These are phyloP conservation scores for Meiosimyza decipiens DNA, from an alignment of 2,888 invertebrate genomes.

Conservation along the genomic window DNA sequence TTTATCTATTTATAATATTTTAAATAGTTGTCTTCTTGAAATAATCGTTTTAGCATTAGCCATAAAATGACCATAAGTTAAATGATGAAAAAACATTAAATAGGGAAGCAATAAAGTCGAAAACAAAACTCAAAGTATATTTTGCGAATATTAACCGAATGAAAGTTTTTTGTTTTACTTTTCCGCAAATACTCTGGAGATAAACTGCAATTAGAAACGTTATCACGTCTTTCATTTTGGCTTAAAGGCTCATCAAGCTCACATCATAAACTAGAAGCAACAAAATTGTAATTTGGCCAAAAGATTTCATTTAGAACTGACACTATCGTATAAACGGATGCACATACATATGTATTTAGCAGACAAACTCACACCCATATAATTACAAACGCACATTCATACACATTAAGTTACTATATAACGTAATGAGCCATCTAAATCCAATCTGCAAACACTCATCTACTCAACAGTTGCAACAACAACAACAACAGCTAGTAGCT, in stretches of 20 bases:
- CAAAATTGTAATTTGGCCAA: conserved; percentile 30
- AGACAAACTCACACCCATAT: conserved; percentile 16
- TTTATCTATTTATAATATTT: too few species aligned
- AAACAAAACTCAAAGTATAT: conserved; percentile 12
- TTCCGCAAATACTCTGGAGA: too few species aligned
- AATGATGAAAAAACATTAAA: conserved; percentile 11
- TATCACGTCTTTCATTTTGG: conserved; percentile 62
- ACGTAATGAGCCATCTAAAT: conserved; percentile 53
- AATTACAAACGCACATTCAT: not conserved
- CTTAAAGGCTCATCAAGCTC: conserved; percentile 61
- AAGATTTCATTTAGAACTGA: conserved; percentile 18
- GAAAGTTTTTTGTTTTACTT: too few species aligned
- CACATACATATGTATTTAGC: not conserved
- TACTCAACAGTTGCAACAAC: conserved; percentile 10
- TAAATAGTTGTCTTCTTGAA: too few species aligned
- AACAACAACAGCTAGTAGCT: not conserved
- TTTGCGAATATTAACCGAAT: conserved; percentile 22
- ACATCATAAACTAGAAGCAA: conserved; percentile 54
- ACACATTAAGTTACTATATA: conserved; percentile 1
- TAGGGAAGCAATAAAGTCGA: conserved; percentile 1
- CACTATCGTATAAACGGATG: conserved; percentile 39
- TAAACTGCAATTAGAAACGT: conserved; percentile 31
- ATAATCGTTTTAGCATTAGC: not conserved
- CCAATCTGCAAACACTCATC: conserved; percentile 54
- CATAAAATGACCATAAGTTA: conserved; percentile 11